Base-by-base conservation (phyloP, 2,113 vertebrate species). In the Hymenochirus boettgeri region DNA sequence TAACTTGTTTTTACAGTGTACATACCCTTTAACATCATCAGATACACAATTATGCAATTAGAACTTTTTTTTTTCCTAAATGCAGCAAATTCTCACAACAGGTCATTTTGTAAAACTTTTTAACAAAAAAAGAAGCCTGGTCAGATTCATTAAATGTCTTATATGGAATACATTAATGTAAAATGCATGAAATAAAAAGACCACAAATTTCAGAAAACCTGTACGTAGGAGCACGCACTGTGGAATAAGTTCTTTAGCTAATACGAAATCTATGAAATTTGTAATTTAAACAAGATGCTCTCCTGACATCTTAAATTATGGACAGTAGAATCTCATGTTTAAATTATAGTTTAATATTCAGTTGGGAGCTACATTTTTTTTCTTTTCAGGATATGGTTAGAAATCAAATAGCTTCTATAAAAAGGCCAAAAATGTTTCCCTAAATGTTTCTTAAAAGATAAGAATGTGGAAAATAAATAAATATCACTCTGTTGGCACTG, bases 211-310 rank as follows among this genome's bases (percentile, higher is more conserved):
- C 54, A 57, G 27, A 37, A 35, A 22, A 31, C 18, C 55, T 66
- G 29, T 37, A 51, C 17, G 26, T 19, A n/a, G n/a, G 50, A 17
- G 15, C 64, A 66, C 55, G 33, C 21, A 66, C 22, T 39, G 19
- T 51, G 64, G 56, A 48, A 64, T 51, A 45, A 63, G 52, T 63
- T 70, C 29, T 10, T 57, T 63, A 29, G 35, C 54, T 58, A 39
- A 39, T 45, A 45, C 48, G 31, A 46, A 58, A 66, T 58, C 31
- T 11, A 59, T 53, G 37, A 70, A 50, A 42, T 31, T 24, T 51
- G 19, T 64, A 70, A 70, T 70, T 70, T 33, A 45, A 70, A 70
- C 61, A 70, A 64, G 60, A 48, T 45, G 47, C 19, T 59, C 61
- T 69, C 54, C 47, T 50, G 18, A 45, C 52, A 69, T 42, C 35